Evolutionary conservation across 1,140 invertebrate species (phyloP).

Genomic region (Dendroctonus valens): DNA sequence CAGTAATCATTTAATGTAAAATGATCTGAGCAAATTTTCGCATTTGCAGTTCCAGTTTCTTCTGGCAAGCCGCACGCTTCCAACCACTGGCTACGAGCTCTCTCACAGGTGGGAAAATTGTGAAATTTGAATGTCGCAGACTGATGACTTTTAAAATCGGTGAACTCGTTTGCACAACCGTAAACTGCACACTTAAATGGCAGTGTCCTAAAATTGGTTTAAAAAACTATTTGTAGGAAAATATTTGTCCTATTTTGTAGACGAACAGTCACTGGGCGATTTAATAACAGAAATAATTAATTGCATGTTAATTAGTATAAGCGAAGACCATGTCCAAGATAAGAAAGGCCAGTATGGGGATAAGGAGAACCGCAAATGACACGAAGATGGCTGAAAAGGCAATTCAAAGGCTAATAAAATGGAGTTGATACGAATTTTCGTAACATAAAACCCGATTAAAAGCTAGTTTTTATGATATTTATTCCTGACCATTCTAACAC

Average conservation of each 20-base stretch:
- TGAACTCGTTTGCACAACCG: conserved; percentile 22
- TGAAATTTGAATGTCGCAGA: conserved; percentile 24
- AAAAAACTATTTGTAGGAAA: neutral
- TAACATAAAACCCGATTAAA: too few relatives aligned
- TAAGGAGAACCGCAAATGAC: too few relatives aligned
- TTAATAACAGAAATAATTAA: too few relatives aligned
- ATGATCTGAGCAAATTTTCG: conserved; percentile 33
- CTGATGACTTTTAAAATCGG: conserved; percentile 9
- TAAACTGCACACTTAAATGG: conserved; percentile 33
- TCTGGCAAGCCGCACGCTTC: conserved; percentile 7
- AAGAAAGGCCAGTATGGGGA: too few relatives aligned
- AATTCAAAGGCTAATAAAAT: too few relatives aligned
- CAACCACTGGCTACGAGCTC: conserved; percentile 11
- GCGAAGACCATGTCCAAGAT: too few relatives aligned
- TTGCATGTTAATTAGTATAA: too few relatives aligned
- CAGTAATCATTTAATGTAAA: conserved; percentile 31
- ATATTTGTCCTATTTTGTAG: neutral
- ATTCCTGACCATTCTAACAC: too few relatives aligned
- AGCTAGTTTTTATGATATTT: too few relatives aligned
- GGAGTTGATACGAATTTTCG: too few relatives aligned
- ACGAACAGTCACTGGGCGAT: too few relatives aligned
- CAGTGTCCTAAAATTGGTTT: conserved; percentile 19
- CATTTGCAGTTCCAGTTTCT: neutral
- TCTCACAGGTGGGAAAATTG: conserved; percentile 20
- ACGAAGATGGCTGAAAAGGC: too few relatives aligned